Base-by-base conservation (phyloP, 2,113 vertebrate species). In the Nycticryphes semicollaris region DNA sequence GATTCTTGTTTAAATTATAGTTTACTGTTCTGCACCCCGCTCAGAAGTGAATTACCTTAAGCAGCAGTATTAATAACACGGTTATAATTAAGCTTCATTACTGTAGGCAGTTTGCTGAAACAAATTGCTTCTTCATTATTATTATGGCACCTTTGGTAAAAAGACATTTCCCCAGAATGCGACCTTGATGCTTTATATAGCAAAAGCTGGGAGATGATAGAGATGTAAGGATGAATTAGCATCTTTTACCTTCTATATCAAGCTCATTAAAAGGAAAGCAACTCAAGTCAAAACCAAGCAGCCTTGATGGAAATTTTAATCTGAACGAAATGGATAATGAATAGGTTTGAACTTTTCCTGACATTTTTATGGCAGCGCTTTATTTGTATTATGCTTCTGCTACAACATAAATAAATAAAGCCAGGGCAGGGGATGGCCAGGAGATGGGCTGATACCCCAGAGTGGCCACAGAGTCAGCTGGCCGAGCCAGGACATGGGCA, bases 81-180 rank as follows among this genome's bases (percentile, higher is more conserved):
- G 98, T 98, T 98, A 98, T 98, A 98, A 98, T 98, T 98, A 98
- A 98, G 98, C 98, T 98, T 98, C 98, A 98, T 98, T 98, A 98
- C 98, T 98, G 98, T 97, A 98, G 98, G 98, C 98, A 98, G 98
- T 98, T 98, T 98, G 98, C 98, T 98, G 98, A 98, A 98, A 98
- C 98, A 98, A 98, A 98, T 98, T 98, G 98, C 98, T 98, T 96
- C 98, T 98, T 98, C 98, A 98, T 98, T 98, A 98, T 98, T 98
- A 98, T 98, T 98, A 98, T 97, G 98, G 98, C 98, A 98, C 98
- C 98, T 98, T 98, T 98, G 98, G 98, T 98, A 98, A 98, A 98
- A 98, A 98, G 98, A 98, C 98, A 98, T 98, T 98, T 98, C 98
- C 98, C 98, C 98, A 98, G 98, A 98, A 98, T 98, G 98, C 98